These are phyloP conservation scores for Platycheirus albimanus DNA, from an alignment of 2,888 invertebrate genomes.

Conservation along the genomic window DNA sequence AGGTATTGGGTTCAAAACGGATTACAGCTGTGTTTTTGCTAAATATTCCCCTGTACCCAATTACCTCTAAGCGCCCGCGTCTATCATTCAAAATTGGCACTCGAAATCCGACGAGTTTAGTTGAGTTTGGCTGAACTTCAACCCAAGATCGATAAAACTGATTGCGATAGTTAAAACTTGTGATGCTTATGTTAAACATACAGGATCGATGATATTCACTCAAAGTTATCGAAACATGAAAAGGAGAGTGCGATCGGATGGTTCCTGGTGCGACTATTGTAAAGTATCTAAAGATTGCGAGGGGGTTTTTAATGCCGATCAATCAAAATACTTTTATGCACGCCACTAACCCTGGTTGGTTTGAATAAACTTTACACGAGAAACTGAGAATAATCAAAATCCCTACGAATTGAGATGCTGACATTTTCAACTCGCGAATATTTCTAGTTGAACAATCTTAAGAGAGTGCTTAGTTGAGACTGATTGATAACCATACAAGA, in stretches of 20 bases:
- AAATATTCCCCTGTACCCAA: conserved; percentile 33
- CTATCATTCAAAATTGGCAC: conserved; percentile 12
- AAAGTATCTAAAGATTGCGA: conserved; percentile 31
- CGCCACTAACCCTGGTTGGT: too few species aligned
- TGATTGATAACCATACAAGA: too few species aligned
- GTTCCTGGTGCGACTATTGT: conserved; percentile 46
- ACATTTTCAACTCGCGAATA: too few species aligned
- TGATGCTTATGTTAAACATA: conserved; percentile 23
- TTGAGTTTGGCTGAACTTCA: conserved; percentile 33
- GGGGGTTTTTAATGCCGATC: too few species aligned
- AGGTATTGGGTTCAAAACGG: conserved; percentile 77
- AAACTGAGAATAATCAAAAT: too few species aligned
- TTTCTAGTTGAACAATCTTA: too few species aligned
- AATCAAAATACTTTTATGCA: too few species aligned
- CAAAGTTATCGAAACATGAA: conserved; percentile 29
- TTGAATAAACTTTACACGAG: too few species aligned
- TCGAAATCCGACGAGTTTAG: conserved; percentile 14
- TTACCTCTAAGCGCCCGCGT: too few species aligned
- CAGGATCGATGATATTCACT: conserved; percentile 83
- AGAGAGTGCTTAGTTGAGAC: too few species aligned
- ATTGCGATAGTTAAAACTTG: too few species aligned
- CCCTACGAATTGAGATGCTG: too few species aligned
- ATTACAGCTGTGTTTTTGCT: neutral
- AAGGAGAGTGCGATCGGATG: conserved; percentile 27
- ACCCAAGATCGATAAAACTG: neutral